These are phyloP conservation scores for Actenoides hombroni DNA, from an alignment of 2,113 vertebrate genomes.

Conservation along the genomic window DNA sequence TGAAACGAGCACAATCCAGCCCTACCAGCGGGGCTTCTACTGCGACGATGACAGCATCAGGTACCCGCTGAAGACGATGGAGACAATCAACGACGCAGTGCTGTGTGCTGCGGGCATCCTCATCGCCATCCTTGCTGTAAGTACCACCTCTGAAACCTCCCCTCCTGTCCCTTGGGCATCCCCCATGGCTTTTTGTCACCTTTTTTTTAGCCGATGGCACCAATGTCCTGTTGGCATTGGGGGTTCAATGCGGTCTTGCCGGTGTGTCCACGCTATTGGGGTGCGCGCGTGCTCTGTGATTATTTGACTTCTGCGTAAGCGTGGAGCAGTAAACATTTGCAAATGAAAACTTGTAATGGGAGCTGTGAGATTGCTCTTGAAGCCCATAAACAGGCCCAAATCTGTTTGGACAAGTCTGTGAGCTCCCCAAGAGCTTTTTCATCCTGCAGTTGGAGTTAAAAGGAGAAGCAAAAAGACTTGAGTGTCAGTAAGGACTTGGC, in stretches of 20 bases:
- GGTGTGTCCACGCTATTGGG: accelerated
- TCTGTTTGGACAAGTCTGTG: slow-evolving; percentile 46
- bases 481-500: slow-evolving; percentile 35
- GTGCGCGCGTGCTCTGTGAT: neutral
- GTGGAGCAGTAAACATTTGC: neutral
- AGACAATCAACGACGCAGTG: slow-evolving; percentile 96
- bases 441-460: neutral
- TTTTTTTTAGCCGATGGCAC: neutral
- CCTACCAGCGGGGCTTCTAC: slow-evolving; percentile 93
- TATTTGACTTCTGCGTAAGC: neutral
- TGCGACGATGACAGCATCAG: slow-evolving; percentile 94
- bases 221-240: accelerated
- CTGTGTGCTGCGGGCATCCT: slow-evolving; percentile 94
- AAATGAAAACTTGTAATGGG: slow-evolving; percentile 19
- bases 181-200: neutral
- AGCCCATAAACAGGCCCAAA: slow-evolving; percentile 23
- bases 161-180: neutral
- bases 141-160: slow-evolving; percentile 21
- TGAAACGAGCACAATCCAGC: slow-evolving; percentile 95
- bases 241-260: neutral
- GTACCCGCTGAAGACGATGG: slow-evolving; percentile 92
- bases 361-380: neutral
- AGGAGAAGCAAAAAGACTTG: neutral
- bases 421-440: neutral
- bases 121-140: slow-evolving; percentile 94